Evolutionary conservation across 1,140 invertebrate genomes (phyloP), one percentile per base, ranked within the genome.

Genomic region (Dreissena polymorpha): DNA sequence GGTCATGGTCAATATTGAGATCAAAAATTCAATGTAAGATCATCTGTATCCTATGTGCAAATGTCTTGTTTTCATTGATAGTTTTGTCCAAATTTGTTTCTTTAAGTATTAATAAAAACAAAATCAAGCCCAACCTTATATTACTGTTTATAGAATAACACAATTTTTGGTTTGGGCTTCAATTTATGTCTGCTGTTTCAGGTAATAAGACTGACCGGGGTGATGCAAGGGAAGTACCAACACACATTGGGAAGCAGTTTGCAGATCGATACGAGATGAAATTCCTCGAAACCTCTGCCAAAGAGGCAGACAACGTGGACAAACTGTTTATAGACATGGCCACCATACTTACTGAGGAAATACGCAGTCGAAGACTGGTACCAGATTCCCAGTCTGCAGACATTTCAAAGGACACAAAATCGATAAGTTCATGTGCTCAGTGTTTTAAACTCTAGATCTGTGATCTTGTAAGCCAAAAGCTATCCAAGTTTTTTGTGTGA

Each of bases 141-240:
- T 39, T 8, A 39, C 3, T 39, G 39, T 39, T 39, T 2, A 2
- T 5, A 39, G 39, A 39, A 39, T 39, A 77, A 77, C 6, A 67
- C 39, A 70, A 21, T 72, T 18, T 51, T n/a, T 76, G 2, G 39
- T 39, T 39, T 39, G 2, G 39, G 3, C 39, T 39, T 39, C 39
- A 39, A 5, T 39, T 8, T 10, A 63, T 39, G 13, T 75, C 51
- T 27, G 68, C 72, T 85, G 87, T 93, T 91, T 77, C 89, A 97
- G 97, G 97, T 85, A 99, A 99, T 93, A 99, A 99, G 95, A 98
- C 97, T 90, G 98, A 99, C 93, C 95, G 97, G 86, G 97, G 98
- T 92, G 97, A 98, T 91, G 88, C 87, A 21, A 94, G 97, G 88
- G 98, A 99, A 94, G 98, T 99, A 90, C 98, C 98, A 10, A 95